A percentile compares a stretch with the other conserved stretches of the same genome.
phyloP scores from a whole-genome alignment of 2,797 vertebrate species.

The Rhynchotus rufescens region DNA sequence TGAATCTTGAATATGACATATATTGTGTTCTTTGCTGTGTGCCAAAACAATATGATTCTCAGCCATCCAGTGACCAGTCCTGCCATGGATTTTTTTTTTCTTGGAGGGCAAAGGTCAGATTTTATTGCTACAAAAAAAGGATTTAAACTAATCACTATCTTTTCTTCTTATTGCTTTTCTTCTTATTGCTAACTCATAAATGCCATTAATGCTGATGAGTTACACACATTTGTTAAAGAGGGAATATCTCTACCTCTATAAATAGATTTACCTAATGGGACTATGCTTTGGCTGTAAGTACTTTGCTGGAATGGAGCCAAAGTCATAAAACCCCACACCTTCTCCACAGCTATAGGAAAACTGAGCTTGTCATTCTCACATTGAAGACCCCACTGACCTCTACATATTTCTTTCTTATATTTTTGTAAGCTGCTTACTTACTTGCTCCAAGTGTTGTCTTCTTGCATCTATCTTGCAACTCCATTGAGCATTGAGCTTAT shows the following conservation, averaged over 20 bases:
- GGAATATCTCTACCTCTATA: neutral
- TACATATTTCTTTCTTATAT: neutral
- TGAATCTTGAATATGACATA: neutral
- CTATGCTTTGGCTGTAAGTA: neutral
- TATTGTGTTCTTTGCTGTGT: neutral
- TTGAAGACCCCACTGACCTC: neutral
- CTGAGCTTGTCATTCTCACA: neutral
- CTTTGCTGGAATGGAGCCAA: neutral
- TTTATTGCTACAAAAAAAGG: neutral
- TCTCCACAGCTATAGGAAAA: neutral
- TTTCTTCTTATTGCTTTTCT: neutral
- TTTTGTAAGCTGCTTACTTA: neutral
- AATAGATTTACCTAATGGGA: slow-evolving; percentile 19
- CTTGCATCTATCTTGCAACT: neutral
- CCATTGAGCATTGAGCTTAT: neutral
- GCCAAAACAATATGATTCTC: neutral
- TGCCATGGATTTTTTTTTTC: neutral
- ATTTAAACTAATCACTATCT: neutral
- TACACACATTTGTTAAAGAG: neutral
- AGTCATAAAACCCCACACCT: neutral
- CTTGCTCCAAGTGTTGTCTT: neutral
- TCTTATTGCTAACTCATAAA: neutral
- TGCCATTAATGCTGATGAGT: neutral
- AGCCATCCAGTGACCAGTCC: neutral
- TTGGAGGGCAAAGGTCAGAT: neutral